Evolutionary conservation across 1,140 invertebrate species (phyloP), one percentile per base, ranked within the genome.

Genomic region (Mycetomoellerius zeteki): DNA sequence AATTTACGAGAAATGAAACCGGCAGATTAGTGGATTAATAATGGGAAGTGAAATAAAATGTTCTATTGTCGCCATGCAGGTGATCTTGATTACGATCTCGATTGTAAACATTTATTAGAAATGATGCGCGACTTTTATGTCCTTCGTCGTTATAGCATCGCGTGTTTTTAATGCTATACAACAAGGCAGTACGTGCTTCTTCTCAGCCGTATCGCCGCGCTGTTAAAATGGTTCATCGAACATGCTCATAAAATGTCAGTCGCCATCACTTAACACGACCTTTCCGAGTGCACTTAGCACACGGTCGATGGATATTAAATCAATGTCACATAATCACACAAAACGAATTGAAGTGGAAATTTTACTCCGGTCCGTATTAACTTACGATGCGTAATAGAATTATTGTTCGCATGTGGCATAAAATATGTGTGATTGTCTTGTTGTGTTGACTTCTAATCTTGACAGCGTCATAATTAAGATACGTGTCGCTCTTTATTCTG

Each of bases 261-360:
- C n/a, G 16, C 60, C 30, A 47, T 77, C 73, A 21, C 60, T 52
- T 12, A 37, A 47, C 43, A 24, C 43, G 82, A 88, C 88, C 87
- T 89, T 89, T 67, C 37, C 54, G 24, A 84, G 43, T 50, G 10
- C 47, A 75, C 69, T 82, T 73, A 82, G 37, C 19, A 27, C 52
- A 19, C 19, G 72, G 86, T 89, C 87, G 60, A 86, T 89, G 50
- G 16, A 27, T 78, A 62, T 80, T 56, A 88, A 76, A 81, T 86
- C 86, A 86, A 80, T 43, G 30, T n/a, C 37, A 50, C 37, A 58
- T 58, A 80, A 85, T 82, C 67, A 37, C 24, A 56, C 64, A 69
- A 69, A 82, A 82, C 54, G 37, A 73, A 65, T 65, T 81, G 30
- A 54, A 81, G 47, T 54, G 43, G 27, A 85, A 78, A 6, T 67